A percentile compares a stretch with the other conserved stretches of the same genome.
These are phyloP conservation scores for Ceratina japonica DNA, from an alignment of 1,140 invertebrate genomes.

Conservation along the genomic window DNA sequence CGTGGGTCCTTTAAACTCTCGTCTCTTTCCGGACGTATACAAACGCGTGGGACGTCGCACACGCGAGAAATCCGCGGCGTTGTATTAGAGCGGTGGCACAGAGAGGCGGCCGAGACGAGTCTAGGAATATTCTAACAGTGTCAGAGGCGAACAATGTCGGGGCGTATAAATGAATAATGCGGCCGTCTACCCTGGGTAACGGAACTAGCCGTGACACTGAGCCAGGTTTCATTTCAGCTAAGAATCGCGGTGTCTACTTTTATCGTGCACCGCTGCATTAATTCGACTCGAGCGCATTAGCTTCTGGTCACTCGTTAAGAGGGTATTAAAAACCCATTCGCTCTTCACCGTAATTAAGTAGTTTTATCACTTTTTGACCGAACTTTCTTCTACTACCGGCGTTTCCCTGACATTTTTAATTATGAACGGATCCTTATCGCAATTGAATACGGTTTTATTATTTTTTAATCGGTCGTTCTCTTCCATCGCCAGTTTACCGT, in stretches of 20 bases:
- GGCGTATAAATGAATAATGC: constrained; percentile 39
- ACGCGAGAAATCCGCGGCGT: background rate
- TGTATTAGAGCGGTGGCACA: background rate
- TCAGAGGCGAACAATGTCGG: constrained; percentile 39
- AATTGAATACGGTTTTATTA: no score
- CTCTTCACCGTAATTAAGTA: no score
- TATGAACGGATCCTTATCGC: no score
- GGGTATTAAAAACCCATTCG: background rate
- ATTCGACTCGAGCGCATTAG: constrained; percentile 1
- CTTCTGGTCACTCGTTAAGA: background rate
- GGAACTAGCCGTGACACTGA: constrained; percentile 17
- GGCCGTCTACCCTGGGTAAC: constrained; percentile 19
- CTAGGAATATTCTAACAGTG: constrained; percentile 40
- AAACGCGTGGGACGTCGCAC: background rate
- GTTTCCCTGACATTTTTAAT: no score
- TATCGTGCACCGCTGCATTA: background rate
- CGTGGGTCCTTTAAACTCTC: background rate
- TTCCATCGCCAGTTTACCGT: no score
- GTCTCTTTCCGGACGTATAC: background rate
- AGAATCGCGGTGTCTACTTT: background rate
- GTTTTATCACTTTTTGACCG: no score
- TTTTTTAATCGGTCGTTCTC: no score
- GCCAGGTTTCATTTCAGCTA: constrained; percentile 9
- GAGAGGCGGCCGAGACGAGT: constrained; percentile 5
- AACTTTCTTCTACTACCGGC: no score